phyloP scores from a whole-genome alignment of 2,113 vertebrate genomes.

The Oophaga pumilio region DNA sequence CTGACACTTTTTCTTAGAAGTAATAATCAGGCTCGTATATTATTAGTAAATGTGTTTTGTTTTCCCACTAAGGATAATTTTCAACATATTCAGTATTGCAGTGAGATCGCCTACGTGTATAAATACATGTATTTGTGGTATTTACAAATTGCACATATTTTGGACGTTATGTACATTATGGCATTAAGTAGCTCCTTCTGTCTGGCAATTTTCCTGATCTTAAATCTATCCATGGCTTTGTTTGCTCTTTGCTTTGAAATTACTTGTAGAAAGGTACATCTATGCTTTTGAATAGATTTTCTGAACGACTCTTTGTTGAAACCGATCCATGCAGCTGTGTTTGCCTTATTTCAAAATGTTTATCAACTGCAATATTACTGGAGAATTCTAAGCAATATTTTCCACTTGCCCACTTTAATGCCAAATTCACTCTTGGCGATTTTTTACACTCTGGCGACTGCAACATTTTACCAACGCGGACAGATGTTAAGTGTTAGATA shows the following conservation, averaged over 20 bases:
- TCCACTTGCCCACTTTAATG: background rate
- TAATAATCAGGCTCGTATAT: background rate
- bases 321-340: conserved; percentile 15
- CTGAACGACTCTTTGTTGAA: background rate
- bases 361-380: background rate
- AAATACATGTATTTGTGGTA: background rate
- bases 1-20: background rate
- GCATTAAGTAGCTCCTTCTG: background rate
- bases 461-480: background rate
- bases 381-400: background rate
- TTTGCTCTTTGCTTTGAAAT: background rate
- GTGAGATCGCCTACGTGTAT: background rate
- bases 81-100: background rate
- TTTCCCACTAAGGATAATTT: background rate
- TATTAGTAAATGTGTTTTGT: background rate
- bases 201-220: conserved; percentile 14
- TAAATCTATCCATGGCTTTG: background rate
- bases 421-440: background rate
- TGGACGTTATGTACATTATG: background rate
- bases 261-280: background rate
- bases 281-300: background rate
- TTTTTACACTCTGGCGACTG: background rate
- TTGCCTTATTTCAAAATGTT: background rate
- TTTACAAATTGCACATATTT: conserved; percentile 11
- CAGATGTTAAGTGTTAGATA: background rate